Base-by-base conservation (phyloP, 2,888 invertebrate genomes). In the Quadroppia sp. region DNA sequence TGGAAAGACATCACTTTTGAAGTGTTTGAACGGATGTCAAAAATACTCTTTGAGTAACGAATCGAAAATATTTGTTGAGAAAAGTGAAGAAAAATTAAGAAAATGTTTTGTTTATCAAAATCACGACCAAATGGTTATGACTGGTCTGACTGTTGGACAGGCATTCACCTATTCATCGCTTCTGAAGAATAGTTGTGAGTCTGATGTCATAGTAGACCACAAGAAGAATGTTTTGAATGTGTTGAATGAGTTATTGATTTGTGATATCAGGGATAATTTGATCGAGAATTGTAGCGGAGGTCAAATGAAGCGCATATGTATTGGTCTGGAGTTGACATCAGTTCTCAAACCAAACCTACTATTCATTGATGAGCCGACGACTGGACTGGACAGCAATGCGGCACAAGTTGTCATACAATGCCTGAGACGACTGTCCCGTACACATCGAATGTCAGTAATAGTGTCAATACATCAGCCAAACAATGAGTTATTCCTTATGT, bases 391-490 rank as follows among this genome's bases (percentile, higher is more conserved):
- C 17, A 61, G 59, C 25, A 61, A 61, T 61, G 32, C 15, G 15
- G 59, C 59, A 1, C 17, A 61, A n/a, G 32, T 61, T 32, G 59
- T 61, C 2, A 61, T 61, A 4, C 1, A 7, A 15, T 61, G 59
- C 17, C 23, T 61, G 30, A 61, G 17, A 17, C 2, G 11, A 15
- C n/a, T 61, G 17, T 17, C 13, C 32, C 28, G 30, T 30, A 30
- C 1, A 3, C 59, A 61, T 17, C 15, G 3, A 1, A 61, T 61
- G 32, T 1, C 59, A 30, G 15, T 61, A 1, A 61, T 61, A 61
- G 25, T n/a, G 11, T n/a, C n/a, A 3, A 61, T 61, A 32, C 59
- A 61, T 61, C 59, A 61, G 59, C 59, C 59, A 32, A 61, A 61
- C 32, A 61, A 61, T 32, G 28, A 17, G 9, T 9, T 61, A 3